Conservation (phyloP, 2,888 invertebrate species). For the Idaea biselata region DNA sequence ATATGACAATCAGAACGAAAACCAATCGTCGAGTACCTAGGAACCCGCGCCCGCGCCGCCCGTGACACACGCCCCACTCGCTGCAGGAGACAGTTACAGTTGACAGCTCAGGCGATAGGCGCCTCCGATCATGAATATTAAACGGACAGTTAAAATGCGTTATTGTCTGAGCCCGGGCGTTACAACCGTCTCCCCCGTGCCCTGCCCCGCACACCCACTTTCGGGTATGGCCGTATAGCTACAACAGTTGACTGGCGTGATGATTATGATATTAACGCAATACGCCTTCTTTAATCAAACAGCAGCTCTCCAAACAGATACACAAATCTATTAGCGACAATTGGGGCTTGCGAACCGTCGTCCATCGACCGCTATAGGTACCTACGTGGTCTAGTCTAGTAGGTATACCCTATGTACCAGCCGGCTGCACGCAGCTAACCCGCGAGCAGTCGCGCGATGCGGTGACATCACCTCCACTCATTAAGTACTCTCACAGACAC, state of each 20-base stretch:
- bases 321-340: not conserved
- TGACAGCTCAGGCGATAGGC: no score
- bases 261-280: no score
- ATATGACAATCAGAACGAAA: no score
- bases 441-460: constrained; percentile 26
- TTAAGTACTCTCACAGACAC: constrained; percentile 14
- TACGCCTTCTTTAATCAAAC: not conserved
- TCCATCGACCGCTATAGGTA: no score
- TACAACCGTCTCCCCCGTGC: no score
- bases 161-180: not conserved
- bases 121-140: not conserved
- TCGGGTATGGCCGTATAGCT: no score
- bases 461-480: constrained; percentile 45
- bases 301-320: not conserved
- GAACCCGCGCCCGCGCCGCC: no score
- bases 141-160: not conserved
- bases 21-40: no score
- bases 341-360: no score
- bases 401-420: not conserved
- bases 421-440: constrained; percentile 8
- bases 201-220: no score
- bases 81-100: not conserved
- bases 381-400: no score
- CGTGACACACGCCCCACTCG: not conserved
- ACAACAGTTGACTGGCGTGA: no score